Evolutionary conservation across 2,888 invertebrate genomes (phyloP).

Genomic region (Melanotus villosus): DNA sequence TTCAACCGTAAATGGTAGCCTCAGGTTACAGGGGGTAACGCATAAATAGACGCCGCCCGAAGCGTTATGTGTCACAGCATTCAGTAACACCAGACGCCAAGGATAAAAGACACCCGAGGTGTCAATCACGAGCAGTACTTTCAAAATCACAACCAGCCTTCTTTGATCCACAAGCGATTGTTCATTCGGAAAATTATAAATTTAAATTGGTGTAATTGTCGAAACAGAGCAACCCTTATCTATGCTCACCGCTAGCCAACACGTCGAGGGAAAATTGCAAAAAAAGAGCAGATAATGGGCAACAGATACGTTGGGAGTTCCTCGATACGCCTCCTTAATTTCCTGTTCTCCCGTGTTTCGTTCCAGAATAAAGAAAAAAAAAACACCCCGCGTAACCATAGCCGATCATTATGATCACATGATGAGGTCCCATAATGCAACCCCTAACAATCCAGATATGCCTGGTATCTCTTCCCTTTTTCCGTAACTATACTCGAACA

Average conservation of each 20-base stretch:
- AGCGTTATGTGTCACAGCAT: constrained; percentile 8
- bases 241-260: background rate
- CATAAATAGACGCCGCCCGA: constrained; percentile 16
- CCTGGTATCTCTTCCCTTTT: constrained; percentile 17
- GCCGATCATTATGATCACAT: constrained; percentile 36
- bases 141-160: background rate
- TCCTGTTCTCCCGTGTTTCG: constrained; percentile 32
- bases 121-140: constrained; percentile 17
- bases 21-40: constrained; percentile 17
- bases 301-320: constrained; percentile 11
- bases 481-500: constrained; percentile 8
- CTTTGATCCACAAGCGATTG: constrained; percentile 21
- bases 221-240: background rate
- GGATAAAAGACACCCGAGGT: constrained; percentile 22
- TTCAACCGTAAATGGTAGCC: constrained; percentile 16
- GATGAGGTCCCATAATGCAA: constrained; percentile 29
- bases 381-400: constrained; percentile 19
- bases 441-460: constrained; percentile 27
- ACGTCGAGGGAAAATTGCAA: background rate
- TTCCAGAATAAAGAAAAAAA: constrained; percentile 27
- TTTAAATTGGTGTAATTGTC: constrained; percentile 5
- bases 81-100: background rate
- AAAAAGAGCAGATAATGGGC: constrained; percentile 10
- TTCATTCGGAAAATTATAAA: constrained; percentile 12
- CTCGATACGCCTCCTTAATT: constrained; percentile 33